Conservation (phyloP, 1,140 invertebrate species). For the Pollicipes pollicipes region DNA sequence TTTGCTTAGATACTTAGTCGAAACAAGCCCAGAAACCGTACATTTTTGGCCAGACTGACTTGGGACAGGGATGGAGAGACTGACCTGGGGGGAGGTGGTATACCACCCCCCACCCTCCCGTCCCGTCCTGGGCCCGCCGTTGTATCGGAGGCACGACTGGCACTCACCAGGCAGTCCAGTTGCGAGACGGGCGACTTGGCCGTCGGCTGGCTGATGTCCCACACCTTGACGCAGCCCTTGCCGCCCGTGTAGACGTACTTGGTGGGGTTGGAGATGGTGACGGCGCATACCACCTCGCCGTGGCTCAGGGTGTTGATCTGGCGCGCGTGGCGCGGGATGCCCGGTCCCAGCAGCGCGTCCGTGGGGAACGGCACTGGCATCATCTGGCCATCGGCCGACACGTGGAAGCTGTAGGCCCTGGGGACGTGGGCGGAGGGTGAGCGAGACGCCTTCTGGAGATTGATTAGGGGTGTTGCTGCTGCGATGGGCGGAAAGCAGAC, state of each 20-base stretch:
- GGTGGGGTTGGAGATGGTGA: slow-evolving; percentile 69
- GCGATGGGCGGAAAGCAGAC: slow-evolving; percentile 9
- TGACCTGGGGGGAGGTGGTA: too few species aligned
- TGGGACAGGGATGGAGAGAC: too few species aligned
- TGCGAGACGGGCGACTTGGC: slow-evolving; percentile 69
- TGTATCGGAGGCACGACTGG: too few species aligned
- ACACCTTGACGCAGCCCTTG: slow-evolving; percentile 93
- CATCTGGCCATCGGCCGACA: slow-evolving; percentile 44
- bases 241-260: slow-evolving; percentile 96
- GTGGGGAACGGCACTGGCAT: slow-evolving; percentile 89
- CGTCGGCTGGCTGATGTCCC: slow-evolving; percentile 58
- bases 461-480: not conserved
- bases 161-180: slow-evolving; percentile 70
- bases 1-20: too few species aligned
- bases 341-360: slow-evolving; percentile 76
- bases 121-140: too few species aligned
- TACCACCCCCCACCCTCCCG: too few species aligned
- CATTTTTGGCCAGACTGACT: too few species aligned
- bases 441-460: too few species aligned
- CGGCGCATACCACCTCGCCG: slow-evolving; percentile 82
- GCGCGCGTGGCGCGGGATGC: slow-evolving; percentile 76
- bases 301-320: slow-evolving; percentile 81
- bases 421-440: slow-evolving; percentile 15
- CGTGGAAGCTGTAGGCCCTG: slow-evolving; percentile 44
- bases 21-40: too few species aligned